Percentiles rank a stretch among this genome's conserved stretches.
phyloP scores from a whole-genome alignment of 1,140 invertebrate species.

The Ectropis grisescens region DNA sequence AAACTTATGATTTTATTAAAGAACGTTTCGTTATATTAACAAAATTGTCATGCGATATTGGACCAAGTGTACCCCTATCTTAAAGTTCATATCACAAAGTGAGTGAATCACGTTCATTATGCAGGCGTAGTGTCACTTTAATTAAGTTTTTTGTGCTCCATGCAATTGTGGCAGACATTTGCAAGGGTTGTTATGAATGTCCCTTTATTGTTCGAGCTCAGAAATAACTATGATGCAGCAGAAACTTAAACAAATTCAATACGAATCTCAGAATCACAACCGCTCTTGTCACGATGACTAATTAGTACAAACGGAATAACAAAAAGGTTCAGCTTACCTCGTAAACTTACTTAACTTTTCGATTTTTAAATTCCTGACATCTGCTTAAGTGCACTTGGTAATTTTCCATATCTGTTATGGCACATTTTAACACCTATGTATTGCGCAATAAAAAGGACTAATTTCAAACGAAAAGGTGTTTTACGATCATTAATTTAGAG shows the following conservation, averaged over 20 bases:
- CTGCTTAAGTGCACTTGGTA: too few relatives aligned
- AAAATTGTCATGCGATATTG: too few relatives aligned
- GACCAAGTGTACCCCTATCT: too few relatives aligned
- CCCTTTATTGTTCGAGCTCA: conserved; percentile 28
- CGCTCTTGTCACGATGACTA: conserved; percentile 1
- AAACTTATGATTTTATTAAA: too few relatives aligned
- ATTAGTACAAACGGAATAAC: too few relatives aligned
- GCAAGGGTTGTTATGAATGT: conserved; percentile 37
- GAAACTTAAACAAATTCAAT: conserved; percentile 12
- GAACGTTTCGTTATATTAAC: too few relatives aligned
- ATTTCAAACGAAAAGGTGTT: not conserved
- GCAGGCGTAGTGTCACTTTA: conserved; percentile 57
- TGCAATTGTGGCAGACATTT: conserved; percentile 48
- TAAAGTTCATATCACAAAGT: too few relatives aligned
- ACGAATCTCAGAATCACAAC: conserved; percentile 3
- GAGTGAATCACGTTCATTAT: conserved; percentile 58
- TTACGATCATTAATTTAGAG: conserved; percentile 9
- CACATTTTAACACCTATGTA: not conserved
- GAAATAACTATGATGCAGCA: conserved; percentile 34
- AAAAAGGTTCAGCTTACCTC: too few relatives aligned
- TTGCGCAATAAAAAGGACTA: conserved; percentile 4
- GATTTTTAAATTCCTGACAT: too few relatives aligned
- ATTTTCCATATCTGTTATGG: too few relatives aligned
- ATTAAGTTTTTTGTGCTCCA: conserved; percentile 56
- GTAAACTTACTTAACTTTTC: too few relatives aligned